These are phyloP conservation scores for Onychomys leucogaster DNA, from an alignment of 2,797 vertebrate species.

Conservation along the genomic window DNA sequence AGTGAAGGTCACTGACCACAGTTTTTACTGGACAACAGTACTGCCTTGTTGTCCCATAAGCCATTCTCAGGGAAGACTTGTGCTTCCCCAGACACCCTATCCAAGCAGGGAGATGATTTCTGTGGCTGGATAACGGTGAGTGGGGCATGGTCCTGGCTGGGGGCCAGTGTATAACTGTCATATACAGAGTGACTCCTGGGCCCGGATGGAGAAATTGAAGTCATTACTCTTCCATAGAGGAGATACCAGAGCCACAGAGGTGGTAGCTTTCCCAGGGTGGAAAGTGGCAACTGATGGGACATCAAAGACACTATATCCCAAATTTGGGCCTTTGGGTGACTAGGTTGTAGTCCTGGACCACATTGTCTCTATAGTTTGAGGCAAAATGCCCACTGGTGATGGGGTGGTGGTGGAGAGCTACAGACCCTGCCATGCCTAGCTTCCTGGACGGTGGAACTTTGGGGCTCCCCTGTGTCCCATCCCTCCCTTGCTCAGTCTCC, in stretches of 20 bases:
- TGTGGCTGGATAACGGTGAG: neutral
- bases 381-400: neutral
- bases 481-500: neutral
- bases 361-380: neutral
- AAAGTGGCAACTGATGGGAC: neutral
- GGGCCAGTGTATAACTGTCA: neutral
- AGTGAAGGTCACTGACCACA: neutral
- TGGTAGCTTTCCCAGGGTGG: neutral
- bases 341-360: neutral
- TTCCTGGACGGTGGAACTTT: neutral
- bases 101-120: neutral
- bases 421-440: accelerated
- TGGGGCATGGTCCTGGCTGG: neutral
- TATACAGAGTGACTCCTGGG: accelerated
- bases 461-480: neutral
- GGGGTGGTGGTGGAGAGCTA: neutral
- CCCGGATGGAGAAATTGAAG: neutral
- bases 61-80: neutral
- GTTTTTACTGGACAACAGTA: neutral
- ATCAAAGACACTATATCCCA: neutral
- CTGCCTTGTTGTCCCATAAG: neutral
- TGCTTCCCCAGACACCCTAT: neutral
- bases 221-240: neutral
- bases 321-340: neutral
- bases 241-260: neutral